Evolutionary conservation across 1,140 invertebrate species (phyloP).

Genomic region (Aricia agestis): DNA sequence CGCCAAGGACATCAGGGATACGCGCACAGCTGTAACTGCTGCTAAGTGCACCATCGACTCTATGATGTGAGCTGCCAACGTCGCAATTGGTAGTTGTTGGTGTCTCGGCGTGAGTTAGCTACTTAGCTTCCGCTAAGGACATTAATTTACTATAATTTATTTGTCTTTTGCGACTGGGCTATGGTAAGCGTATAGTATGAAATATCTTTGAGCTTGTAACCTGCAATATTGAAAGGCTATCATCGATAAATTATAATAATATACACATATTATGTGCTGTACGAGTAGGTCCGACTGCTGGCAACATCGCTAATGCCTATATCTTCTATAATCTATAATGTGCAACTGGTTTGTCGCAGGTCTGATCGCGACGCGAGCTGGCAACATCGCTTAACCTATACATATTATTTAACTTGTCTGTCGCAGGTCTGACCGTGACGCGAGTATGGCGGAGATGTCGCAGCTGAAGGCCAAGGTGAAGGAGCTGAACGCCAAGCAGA

Average conservation of each 20-base stretch:
- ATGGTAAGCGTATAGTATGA: no score
- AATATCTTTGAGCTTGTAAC: no score
- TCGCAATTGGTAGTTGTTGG: no score
- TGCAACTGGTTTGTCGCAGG: background rate
- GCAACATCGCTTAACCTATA: slow-evolving; percentile 39
- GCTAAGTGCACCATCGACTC: slow-evolving; percentile 97
- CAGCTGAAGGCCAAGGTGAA: slow-evolving; percentile 89
- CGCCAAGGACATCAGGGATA: slow-evolving; percentile 56
- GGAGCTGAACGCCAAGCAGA: slow-evolving; percentile 88
- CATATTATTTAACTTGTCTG: background rate
- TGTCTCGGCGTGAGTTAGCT: no score
- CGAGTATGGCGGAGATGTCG: slow-evolving; percentile 92
- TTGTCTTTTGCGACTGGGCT: no score
- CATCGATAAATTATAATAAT: no score
- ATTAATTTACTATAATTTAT: no score
- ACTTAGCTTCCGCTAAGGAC: no score
- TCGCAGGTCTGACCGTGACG: slow-evolving; percentile 85
- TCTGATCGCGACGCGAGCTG: slow-evolving; percentile 26
- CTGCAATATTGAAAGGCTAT: no score
- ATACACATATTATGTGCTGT: no score
- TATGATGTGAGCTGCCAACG: slow-evolving; percentile 81
- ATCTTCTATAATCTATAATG: no score
- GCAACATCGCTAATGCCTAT: slow-evolving; percentile 39
- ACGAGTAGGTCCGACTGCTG: slow-evolving; percentile 25
- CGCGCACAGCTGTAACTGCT: slow-evolving; percentile 87